Percentiles rank a stretch among this genome's conserved stretches.
Evolutionary conservation across 1,140 invertebrate genomes (phyloP).

Genomic region (Teleopsis dalmanni): DNA sequence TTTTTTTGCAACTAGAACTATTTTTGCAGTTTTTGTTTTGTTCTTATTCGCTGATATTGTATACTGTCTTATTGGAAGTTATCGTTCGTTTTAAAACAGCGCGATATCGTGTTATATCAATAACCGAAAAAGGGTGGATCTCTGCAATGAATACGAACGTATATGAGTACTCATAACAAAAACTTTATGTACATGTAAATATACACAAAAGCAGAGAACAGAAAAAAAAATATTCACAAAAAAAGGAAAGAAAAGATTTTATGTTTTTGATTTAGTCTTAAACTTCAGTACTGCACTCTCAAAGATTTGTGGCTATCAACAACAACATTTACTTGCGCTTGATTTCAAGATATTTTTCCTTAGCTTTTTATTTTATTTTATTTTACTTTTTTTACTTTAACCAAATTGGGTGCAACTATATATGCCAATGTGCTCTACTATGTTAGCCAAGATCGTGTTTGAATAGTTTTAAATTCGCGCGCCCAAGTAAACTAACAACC

Average conservation of each 20-base stretch:
- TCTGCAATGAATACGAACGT: conserved; percentile 1
- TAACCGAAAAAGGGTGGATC: conserved; percentile 43
- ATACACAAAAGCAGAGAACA: not conserved
- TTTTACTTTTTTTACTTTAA: too few relatives aligned
- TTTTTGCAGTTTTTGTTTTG: not conserved
- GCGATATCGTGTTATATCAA: conserved; percentile 41
- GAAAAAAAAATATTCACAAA: not conserved
- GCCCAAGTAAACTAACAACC: too few relatives aligned
- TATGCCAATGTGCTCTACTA: too few relatives aligned
- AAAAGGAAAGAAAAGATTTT: not conserved
- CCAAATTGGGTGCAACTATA: too few relatives aligned
- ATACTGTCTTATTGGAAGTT: not conserved
- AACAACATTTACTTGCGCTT: too few relatives aligned
- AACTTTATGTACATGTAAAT: not conserved
- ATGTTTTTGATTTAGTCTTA: too few relatives aligned
- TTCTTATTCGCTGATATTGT: not conserved
- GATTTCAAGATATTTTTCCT: too few relatives aligned
- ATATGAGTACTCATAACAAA: not conserved
- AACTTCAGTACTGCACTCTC: too few relatives aligned
- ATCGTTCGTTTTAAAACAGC: not conserved
- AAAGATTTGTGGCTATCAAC: not conserved
- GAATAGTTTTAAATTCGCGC: too few relatives aligned
- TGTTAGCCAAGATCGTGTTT: too few relatives aligned
- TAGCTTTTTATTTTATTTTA: too few relatives aligned
- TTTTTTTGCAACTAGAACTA: not conserved